These are phyloP conservation scores for Sympetrum striolatum DNA, from an alignment of 2,888 invertebrate genomes.

Conservation along the genomic window DNA sequence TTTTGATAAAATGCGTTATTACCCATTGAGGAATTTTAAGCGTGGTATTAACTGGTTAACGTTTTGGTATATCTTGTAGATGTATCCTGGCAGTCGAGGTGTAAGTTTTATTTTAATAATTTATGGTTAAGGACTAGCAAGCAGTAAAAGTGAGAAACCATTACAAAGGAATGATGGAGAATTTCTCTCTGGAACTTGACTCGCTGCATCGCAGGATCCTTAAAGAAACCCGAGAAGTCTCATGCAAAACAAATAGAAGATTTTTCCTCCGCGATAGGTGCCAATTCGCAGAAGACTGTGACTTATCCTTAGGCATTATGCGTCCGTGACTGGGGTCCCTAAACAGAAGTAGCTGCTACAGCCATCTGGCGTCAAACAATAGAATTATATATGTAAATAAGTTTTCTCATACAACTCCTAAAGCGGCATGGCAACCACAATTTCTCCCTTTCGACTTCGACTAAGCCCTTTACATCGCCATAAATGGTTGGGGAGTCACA, in stretches of 20 bases:
- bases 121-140: neutral
- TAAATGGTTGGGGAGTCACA: neutral
- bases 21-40: too few species aligned
- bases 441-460: neutral
- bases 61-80: too few species aligned
- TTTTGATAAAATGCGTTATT: too few species aligned
- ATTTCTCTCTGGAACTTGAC: neutral
- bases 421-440: neutral
- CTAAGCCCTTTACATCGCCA: neutral
- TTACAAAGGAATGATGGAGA: neutral
- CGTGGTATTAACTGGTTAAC: too few species aligned
- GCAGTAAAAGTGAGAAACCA: neutral
- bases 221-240: neutral
- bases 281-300: neutral
- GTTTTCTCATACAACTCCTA: neutral
- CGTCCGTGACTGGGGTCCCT: neutral
- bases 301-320: neutral
- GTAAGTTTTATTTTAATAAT: too few species aligned
- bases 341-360: neutral
- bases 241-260: neutral
- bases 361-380: neutral
- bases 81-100: too few species aligned
- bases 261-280: neutral
- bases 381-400: constrained; percentile 6
- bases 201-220: neutral